Base-by-base conservation (phyloP, 2,797 vertebrate genomes). In the Pogoniulus pusillus region DNA sequence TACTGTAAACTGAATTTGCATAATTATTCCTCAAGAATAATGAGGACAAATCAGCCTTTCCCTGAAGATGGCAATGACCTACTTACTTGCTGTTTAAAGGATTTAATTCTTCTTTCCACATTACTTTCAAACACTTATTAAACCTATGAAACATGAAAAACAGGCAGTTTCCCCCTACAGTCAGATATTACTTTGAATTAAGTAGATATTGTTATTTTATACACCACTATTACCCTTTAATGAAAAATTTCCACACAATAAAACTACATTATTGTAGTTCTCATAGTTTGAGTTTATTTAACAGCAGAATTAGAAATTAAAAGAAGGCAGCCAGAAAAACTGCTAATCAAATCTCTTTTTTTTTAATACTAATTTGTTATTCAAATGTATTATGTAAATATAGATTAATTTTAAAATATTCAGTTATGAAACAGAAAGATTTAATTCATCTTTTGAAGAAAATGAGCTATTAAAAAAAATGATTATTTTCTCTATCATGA, bases 61-160 rank as follows among this genome's bases (percentile, higher is more conserved):
- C 73, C 86, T 81, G 65, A 95, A 93, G 88, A 95, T 85, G 78
- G 87, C 27, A 24, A 94, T 90, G 93, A 93, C 94, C 93, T 95
- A 95, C 86, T 95, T 96, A 87, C 6, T 93, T 87, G 43, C 20
- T 57, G 81, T 91, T 92, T 89, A 82, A 90, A 29, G 62, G 93
- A 90, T 53, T 90, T 73, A 90, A 81, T 81, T 73, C 41, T 62
- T 83, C 75, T 79, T 78, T 79, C 74, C 82, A 47, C 30, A 91
- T 43, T 72, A 73, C 13, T 70, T 87, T 84, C 62, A 89, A 93
- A 75, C 20, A 20, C 23, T 83, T 82, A 65, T 59, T 76, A 92
- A 91, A 71, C 22, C 35, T 23, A 87, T 35, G 51, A 93, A 91
- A 87, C 32, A 81, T 6, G 35, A 91, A 81, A 92, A 82, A 69